phyloP scores from a whole-genome alignment of 2,888 invertebrate genomes.

The Pediacus dermestoides region DNA sequence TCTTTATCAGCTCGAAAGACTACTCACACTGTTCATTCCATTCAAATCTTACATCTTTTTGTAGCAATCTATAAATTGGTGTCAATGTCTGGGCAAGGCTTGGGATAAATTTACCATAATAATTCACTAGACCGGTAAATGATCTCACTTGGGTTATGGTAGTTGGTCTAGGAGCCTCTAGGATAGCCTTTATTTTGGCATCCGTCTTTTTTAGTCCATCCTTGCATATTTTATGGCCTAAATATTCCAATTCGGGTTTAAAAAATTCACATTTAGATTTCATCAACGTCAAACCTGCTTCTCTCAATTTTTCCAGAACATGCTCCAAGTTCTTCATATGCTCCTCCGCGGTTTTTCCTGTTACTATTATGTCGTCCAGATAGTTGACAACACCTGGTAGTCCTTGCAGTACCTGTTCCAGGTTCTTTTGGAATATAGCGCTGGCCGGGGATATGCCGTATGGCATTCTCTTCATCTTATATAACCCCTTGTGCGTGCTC shows the following conservation, averaged over 20 bases:
- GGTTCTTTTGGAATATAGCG: slow-evolving; percentile 12
- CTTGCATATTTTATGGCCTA: too few relatives aligned
- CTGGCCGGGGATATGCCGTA: slow-evolving; percentile 14
- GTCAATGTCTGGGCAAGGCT: slow-evolving; percentile 13
- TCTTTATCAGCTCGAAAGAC: slow-evolving; percentile 19
- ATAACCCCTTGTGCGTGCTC: slow-evolving; percentile 13
- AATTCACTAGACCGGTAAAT: slow-evolving; percentile 17
- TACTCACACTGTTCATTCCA: slow-evolving; percentile 21
- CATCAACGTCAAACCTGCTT: slow-evolving; percentile 1
- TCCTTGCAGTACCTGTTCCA: slow-evolving; percentile 14
- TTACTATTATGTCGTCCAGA: too few relatives aligned
- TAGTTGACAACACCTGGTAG: slow-evolving; percentile 8
- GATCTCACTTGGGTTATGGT: slow-evolving; percentile 11
- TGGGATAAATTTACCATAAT: slow-evolving; percentile 20
- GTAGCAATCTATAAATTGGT: slow-evolving; percentile 20
- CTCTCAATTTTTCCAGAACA: too few relatives aligned
- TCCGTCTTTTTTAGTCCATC: too few relatives aligned
- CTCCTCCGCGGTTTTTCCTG: too few relatives aligned
- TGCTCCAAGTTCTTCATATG: too few relatives aligned
- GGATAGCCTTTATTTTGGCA: too few relatives aligned
- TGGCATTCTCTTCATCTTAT: slow-evolving; percentile 10
- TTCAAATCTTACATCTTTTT: slow-evolving; percentile 16
- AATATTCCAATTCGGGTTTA: too few relatives aligned
- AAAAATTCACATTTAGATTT: slow-evolving; percentile 6
- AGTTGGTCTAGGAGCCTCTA: too few relatives aligned